These are phyloP conservation scores for Epicauta chinensis DNA, from an alignment of 1,140 invertebrate species.

Conservation along the genomic window DNA sequence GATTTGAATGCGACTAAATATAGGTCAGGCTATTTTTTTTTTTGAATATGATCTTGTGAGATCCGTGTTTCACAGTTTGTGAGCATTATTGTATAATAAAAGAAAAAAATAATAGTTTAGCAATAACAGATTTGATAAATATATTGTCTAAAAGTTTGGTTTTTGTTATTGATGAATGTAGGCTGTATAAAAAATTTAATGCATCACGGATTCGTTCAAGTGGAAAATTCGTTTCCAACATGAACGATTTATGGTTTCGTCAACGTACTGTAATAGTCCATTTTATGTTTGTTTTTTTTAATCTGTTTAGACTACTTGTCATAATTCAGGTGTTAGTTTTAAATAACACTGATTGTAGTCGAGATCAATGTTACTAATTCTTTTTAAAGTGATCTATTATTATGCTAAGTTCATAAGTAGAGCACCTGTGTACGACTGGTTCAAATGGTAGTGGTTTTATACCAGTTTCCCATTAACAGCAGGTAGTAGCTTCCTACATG, in stretches of 20 bases:
- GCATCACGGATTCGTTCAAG: slow-evolving; percentile 11
- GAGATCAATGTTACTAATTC: not conserved
- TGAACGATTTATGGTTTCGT: slow-evolving; percentile 10
- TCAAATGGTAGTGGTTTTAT: slow-evolving; percentile 9
- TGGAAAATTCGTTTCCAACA: slow-evolving; percentile 13
- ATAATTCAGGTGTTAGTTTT: no score
- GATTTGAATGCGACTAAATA: no score
- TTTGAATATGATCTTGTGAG: no score
- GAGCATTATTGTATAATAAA: no score
- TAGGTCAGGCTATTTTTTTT: no score
- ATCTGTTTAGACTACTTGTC: no score
- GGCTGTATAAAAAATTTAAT: slow-evolving; percentile 10
- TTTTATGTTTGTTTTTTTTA: slow-evolving; percentile 3
- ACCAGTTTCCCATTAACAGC: slow-evolving; percentile 10
- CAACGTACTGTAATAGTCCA: slow-evolving; percentile 1
- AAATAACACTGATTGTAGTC: no score
- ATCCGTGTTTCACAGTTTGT: no score
- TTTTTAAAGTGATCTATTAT: slow-evolving; percentile 1
- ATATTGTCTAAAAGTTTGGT: not conserved
- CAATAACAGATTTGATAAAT: not conserved
- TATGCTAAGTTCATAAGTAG: not conserved
- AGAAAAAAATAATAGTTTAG: slow-evolving; percentile 7
- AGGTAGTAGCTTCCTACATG: slow-evolving; percentile 10
- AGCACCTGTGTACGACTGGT: slow-evolving; percentile 12
- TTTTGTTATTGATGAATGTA: slow-evolving; percentile 14